Evolutionary conservation across 2,113 vertebrate species (phyloP), one percentile per base, ranked within the genome.

Genomic region (Quiscalus mexicanus): DNA sequence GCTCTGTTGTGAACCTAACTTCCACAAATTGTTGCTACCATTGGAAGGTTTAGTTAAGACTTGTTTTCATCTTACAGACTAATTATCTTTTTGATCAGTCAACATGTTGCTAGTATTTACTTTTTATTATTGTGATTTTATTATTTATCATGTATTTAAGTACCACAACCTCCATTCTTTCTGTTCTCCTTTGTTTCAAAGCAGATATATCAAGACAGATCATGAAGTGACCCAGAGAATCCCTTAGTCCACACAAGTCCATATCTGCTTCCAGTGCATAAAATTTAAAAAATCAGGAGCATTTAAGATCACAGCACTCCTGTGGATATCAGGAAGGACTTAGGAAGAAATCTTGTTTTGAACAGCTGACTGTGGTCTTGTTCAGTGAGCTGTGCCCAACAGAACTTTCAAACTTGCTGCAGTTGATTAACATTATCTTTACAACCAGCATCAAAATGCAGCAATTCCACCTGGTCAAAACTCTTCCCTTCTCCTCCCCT

Each of bases 161-260:
- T 31, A 52, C 67, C 9, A 30, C 37, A 18, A 28, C 21, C 47
- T 47, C 67, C 45, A 25, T 17, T 63, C 37, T 73, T 80, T 75
- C 71, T 80, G 27, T 20, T 71, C 42, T 7, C 9, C 30, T 49
- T 74, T 50, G 44, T 59, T 79, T 67, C 80, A 74, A 60, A 56
- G 25, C 13, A 45, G 41, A 60, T 42, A 11, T 9, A 35, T 33
- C 42, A 75, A 31, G 22, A 69, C 56, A 75, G 45, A 83, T 18
- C 22, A 39, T 4, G 0, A 82, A 65, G 33, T 31, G 35, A 67
- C n/a, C 37, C 21, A 76, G 30, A 56, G 42, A 83, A 52, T 47
- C 45, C 19, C 0, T 27, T 74, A 62, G 0, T 14, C 11, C 21
- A 56, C 8, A 1, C 15, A 37, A 45, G 5, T 28, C 11, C 3